Base-by-base conservation (phyloP, 2,888 invertebrate species). In the Tineola bisselliella region DNA sequence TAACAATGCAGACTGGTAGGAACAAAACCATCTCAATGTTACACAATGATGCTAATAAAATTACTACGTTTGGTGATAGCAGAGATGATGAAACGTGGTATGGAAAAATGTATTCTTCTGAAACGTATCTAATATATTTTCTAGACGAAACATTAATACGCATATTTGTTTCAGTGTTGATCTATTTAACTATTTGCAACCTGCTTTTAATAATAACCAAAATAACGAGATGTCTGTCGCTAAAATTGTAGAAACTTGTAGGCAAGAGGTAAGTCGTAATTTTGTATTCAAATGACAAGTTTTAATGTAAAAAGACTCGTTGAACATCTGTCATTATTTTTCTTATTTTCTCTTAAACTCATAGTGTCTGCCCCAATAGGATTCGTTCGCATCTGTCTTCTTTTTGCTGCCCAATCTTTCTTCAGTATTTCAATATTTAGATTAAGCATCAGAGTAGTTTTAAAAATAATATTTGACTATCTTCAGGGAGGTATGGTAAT, bases 121-220 rank as follows among this genome's bases (percentile, higher is more conserved):
- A n/a, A n/a, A n/a, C n/a, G n/a, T n/a, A n/a, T n/a, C n/a, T n/a
- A n/a, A n/a, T n/a, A n/a, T n/a, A n/a, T n/a, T 31, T 31, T 31
- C 31, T 8, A 31, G 31, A 31, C 31, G 10, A 10, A 8, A 31
- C 31, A 8, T n/a, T 12, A 38, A 38, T 10, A 38, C 3, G 38
- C 38, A 10, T 38, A 38, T 6, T 10, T 71, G 1, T 83, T 83
- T 43, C 69, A 94, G 94, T 70, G 93, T 94, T 63, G 95, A 95
- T 68, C 93, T 94, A 0, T 95, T 95, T 73, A 94, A 94, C 73
- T 95, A 94, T 68, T 81, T 95, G 10, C 92, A 94, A 68, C 90
- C 91, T 0, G 90, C 91, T 0, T 84, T 92, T 56, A 92, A 92
- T 68, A 90, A 87, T 63, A 91, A 91, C 64, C 81, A 84, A 5